A percentile compares a stretch with the other conserved stretches of the same genome.
phyloP scores from a whole-genome alignment of 1,140 invertebrate species.

The Magallana gigas region DNA sequence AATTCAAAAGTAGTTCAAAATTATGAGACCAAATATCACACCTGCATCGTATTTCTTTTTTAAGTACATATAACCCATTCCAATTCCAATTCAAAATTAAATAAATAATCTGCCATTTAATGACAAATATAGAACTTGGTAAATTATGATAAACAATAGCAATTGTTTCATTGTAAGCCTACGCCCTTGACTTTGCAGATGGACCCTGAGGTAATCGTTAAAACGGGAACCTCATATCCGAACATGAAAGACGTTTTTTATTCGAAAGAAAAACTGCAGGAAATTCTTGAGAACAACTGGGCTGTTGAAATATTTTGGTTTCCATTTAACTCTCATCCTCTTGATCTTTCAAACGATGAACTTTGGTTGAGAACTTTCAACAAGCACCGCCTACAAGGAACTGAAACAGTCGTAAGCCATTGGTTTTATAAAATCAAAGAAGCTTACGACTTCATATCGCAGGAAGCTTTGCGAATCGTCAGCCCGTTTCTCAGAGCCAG shows the following conservation, averaged over 20 bases:
- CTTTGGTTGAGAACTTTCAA: slow-evolving; percentile 39
- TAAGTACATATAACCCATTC: too few species aligned
- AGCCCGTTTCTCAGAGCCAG: neutral
- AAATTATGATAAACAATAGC: too few species aligned
- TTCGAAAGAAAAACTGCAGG: slow-evolving; percentile 32
- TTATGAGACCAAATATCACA: too few species aligned
- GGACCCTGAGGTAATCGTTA: slow-evolving; percentile 26
- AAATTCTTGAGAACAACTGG: slow-evolving; percentile 39
- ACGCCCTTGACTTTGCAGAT: neutral
- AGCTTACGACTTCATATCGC: neutral
- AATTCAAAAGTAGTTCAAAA: too few species aligned
- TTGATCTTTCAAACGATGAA: slow-evolving; percentile 42
- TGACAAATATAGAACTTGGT: too few species aligned
- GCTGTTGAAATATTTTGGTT: slow-evolving; percentile 49
- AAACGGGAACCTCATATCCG: slow-evolving; percentile 32
- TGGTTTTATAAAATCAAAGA: too few species aligned
- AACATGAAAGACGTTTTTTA: slow-evolving; percentile 37
- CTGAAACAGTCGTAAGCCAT: too few species aligned
- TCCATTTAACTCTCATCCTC: slow-evolving; percentile 43
- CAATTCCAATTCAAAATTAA: too few species aligned
- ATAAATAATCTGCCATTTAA: too few species aligned
- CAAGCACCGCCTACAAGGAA: neutral
- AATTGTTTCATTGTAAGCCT: too few species aligned
- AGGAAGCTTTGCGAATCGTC: slow-evolving; percentile 18
- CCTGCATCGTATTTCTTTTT: too few species aligned